Evolutionary conservation across 2,888 invertebrate genomes (phyloP), one percentile per base, ranked within the genome.

Genomic region (Timandra comae): DNA sequence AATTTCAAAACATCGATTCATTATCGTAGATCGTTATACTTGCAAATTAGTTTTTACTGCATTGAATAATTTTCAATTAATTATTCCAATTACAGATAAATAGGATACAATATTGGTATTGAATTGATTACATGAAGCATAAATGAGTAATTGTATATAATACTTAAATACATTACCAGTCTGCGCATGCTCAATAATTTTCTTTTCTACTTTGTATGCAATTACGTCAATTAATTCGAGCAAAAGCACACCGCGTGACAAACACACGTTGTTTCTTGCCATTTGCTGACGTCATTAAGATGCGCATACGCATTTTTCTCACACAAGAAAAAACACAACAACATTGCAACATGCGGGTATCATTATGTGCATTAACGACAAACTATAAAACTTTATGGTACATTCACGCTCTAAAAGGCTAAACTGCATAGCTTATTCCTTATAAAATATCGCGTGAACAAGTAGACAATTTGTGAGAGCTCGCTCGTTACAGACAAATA

Each of bases 201-300:
- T 82, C 74, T 80, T 77, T 81, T 81, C 75, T 77, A 68, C 69
- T 66, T 52, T 54, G 64, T 66, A 52, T 52, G 63, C 78, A 81
- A 82, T 80, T 77, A 61, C 68, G 52, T 61, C 74, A 77, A 85
- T 84, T 84, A 84, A 79, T 72, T 73, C 75, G 50, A 67, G 74
- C 66, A 67, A 64, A 72, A 59, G 52, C 69, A 63, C 56, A 52
- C 60, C 59, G 71, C 71, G 65, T 71, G 73, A 73, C 71, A 68
- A n/a, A n/a, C 52, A 59, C 62, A 65, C 31, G 27, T 25, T 16
- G 16, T 16, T 16, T 56, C 52, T 54, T 46, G 38, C 43, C 35
- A 36, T 32, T 48, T 43, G 58, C 64, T 75, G 71, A 71, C 77
- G 72, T 74, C 71, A 71, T 67, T 66, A 66, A 57, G 54, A 70